Evolutionary conservation across 2,113 vertebrate genomes (phyloP), one percentile per base, ranked within the genome.

Genomic region (Turnix velox): DNA sequence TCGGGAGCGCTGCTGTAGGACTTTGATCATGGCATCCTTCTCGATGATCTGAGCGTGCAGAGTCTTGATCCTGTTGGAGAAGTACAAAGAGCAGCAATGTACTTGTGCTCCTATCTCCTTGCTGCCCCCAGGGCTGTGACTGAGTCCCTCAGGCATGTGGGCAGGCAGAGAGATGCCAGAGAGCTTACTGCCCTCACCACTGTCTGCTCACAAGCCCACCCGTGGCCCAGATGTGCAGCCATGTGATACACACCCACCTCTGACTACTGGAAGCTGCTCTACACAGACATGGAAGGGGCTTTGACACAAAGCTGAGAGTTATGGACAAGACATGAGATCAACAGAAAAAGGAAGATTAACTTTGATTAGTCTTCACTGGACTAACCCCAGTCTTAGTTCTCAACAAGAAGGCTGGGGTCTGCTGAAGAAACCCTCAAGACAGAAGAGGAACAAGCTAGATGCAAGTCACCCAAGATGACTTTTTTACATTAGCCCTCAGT

Each of bases 21-120:
- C 99, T 95, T 99, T 99, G 92, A 99, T 99, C 99, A 99, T 99
- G 92, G 99, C 99, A 4, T 99, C 99, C 92, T 99, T 99, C 96
- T 99, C 99, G 46, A 99, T 99, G 95, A 99, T 99, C 97, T 99
- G 99, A 22, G 99, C 99, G 1, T 99, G 99, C 16, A 99, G 98
- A 45, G 98, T 99, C 98, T 99, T 99, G 87, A 99, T 99, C 97
- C 99, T 99, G 76, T 52, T 85, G 13, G 25, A 71, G 22, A 31
- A 55, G 49, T 37, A 84, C 19, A 57, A 55, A 83, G 39, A n/a
- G 48, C 3, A 74, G 51, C 25, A 85, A 57, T 4, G 31, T n/a
- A 7, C 12, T 10, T 12, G 45, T 45, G 49, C 13, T 78, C n/a
- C 42, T 19, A 6, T 8, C 33, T 28, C 74, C 17, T 69, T 22